Evolutionary conservation across 1,140 invertebrate species (phyloP).

Genomic region (Brachionus rubens): DNA sequence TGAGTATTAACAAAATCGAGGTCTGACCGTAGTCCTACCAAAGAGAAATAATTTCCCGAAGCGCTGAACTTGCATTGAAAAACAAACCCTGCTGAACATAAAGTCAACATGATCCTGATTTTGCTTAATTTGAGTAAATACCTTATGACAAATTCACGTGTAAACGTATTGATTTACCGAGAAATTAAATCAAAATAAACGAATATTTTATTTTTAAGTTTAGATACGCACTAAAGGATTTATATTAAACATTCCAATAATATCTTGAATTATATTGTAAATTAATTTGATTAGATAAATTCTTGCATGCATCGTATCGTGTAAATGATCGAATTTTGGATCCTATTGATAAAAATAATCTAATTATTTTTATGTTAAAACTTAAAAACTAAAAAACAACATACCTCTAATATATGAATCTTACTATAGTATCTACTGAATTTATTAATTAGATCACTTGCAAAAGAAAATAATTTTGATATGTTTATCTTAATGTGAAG

Average conservation of each 20-base stretch:
- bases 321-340: conserved; percentile 18
- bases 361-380: neutral
- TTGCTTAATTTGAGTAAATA: too few species aligned
- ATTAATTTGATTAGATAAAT: conserved; percentile 9
- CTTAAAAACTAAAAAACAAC: neutral
- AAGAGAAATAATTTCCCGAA: too few species aligned
- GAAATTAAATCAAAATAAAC: neutral
- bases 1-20: too few species aligned
- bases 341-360: neutral
- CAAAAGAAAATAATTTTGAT: neutral
- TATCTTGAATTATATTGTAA: neutral
- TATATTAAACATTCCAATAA: conserved; percentile 18
- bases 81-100: too few species aligned
- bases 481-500: conserved; percentile 8
- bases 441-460: neutral
- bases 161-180: neutral
- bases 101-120: too few species aligned
- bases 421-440: conserved; percentile 42
- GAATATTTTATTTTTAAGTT: neutral
- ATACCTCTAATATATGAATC: conserved; percentile 36
- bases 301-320: conserved; percentile 26
- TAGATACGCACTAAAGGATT: neutral
- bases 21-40: too few species aligned
- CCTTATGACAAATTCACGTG: too few species aligned
- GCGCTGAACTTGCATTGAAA: too few species aligned